phyloP scores from a whole-genome alignment of 2,888 invertebrate species.

The Acleris emargana region DNA sequence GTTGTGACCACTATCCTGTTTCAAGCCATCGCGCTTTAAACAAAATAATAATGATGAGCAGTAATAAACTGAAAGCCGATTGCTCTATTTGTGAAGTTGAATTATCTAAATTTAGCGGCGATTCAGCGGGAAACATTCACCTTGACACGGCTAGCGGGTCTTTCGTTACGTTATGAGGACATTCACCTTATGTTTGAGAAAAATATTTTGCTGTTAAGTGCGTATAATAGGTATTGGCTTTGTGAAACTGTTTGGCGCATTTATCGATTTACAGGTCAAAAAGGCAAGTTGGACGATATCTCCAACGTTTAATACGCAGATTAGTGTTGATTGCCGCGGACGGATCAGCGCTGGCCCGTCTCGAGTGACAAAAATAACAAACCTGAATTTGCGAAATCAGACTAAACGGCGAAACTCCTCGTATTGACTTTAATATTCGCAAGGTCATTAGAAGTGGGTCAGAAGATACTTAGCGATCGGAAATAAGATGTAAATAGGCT shows the following conservation, averaged over 20 bases:
- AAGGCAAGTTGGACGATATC: no score
- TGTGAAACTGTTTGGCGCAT: conserved; percentile 12
- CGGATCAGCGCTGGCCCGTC: no score
- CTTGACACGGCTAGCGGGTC: conserved; percentile 27
- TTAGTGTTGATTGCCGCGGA: no score
- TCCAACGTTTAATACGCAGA: no score
- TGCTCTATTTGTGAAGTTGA: conserved; percentile 22
- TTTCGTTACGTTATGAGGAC: conserved; percentile 5
- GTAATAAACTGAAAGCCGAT: neutral
- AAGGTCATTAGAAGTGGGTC: conserved; percentile 62
- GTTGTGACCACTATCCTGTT: conserved; percentile 1
- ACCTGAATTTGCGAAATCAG: no score
- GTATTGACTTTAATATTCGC: neutral
- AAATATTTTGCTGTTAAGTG: conserved; percentile 19
- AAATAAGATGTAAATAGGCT: conserved; percentile 73
- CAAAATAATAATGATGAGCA: neutral
- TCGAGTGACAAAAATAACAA: no score
- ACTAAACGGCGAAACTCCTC: no score
- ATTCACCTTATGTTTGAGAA: conserved; percentile 23
- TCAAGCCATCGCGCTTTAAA: conserved; percentile 1
- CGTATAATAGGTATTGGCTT: conserved; percentile 13
- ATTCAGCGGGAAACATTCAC: conserved; percentile 31
- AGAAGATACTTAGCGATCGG: conserved; percentile 62
- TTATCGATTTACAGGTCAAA: neutral
- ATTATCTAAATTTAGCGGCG: conserved; percentile 26